These are phyloP conservation scores for Heliangelus exortis DNA, from an alignment of 2,797 vertebrate genomes.

Conservation along the genomic window DNA sequence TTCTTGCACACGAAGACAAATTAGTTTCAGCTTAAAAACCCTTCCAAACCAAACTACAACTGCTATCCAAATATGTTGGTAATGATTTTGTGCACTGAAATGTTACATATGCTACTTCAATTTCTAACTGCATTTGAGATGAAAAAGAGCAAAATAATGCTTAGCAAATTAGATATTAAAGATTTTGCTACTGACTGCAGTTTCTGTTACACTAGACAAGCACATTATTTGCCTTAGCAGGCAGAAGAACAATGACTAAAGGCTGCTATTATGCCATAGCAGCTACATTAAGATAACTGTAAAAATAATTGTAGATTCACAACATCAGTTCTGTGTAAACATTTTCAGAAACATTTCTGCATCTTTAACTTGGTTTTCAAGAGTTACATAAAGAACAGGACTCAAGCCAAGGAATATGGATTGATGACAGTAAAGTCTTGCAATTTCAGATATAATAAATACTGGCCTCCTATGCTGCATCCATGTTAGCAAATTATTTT, in stretches of 20 bases:
- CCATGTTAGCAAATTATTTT: background rate
- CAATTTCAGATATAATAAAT: background rate
- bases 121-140: conserved; percentile 64
- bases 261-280: conserved; percentile 43
- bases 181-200: conserved; percentile 63
- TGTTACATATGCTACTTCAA: conserved; percentile 13
- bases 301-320: conserved; percentile 72
- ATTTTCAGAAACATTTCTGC: conserved; percentile 49
- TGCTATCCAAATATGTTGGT: conserved; percentile 21
- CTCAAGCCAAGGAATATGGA: background rate
- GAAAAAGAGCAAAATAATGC: conserved; percentile 64
- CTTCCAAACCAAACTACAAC: background rate
- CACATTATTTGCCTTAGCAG: conserved; percentile 66
- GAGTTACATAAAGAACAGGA: background rate
- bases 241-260: conserved; percentile 69
- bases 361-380: conserved; percentile 36
- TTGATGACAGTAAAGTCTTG: background rate
- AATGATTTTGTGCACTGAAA: conserved; percentile 57
- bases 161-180: conserved; percentile 70
- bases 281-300: conserved; percentile 64
- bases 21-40: background rate
- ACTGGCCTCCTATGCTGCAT: background rate
- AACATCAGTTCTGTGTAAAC: conserved; percentile 57
- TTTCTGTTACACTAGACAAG: conserved; percentile 67
- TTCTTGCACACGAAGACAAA: background rate